phyloP scores from a whole-genome alignment of 2,888 invertebrate genomes.

The Nycteola revayana region DNA sequence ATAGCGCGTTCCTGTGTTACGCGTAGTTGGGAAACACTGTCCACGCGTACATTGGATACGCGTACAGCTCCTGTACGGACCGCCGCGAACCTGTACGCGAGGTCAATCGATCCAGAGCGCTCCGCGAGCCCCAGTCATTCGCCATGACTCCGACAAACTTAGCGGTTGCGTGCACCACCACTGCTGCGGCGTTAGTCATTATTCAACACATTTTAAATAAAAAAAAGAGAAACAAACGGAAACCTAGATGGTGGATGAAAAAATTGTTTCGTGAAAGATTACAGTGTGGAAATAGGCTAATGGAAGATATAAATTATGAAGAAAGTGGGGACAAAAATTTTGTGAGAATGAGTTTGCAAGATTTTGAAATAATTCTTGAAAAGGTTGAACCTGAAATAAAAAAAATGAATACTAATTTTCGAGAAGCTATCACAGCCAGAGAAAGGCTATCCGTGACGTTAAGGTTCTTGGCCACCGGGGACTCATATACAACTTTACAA shows the following conservation, averaged over 20 bases:
- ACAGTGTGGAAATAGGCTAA: constrained; percentile 25
- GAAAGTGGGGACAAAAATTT: constrained; percentile 24
- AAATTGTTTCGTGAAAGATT: constrained; percentile 22
- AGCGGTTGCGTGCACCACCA: constrained; percentile 30
- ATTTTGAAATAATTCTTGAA: constrained; percentile 22
- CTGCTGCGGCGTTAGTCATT: constrained; percentile 23
- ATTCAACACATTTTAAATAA: constrained; percentile 28
- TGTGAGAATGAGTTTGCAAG: constrained; percentile 20
- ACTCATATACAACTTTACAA: constrained; percentile 12
- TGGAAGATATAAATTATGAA: constrained; percentile 23
- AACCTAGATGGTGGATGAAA: constrained; percentile 30
- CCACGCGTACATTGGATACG: constrained; percentile 28
- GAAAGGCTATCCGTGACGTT: constrained; percentile 13
- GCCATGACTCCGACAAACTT: constrained; percentile 31
- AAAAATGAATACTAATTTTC: constrained; percentile 17
- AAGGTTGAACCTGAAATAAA: constrained; percentile 19
- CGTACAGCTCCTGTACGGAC: constrained; percentile 28
- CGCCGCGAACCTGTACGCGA: constrained; percentile 28
- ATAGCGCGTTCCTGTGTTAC: constrained; percentile 23
- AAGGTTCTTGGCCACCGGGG: constrained; percentile 12
- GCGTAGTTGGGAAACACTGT: constrained; percentile 27
- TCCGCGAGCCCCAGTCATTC: constrained; percentile 31
- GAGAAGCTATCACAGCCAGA: constrained; percentile 13
- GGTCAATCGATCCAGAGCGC: constrained; percentile 20
- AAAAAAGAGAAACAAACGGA: constrained; percentile 24